These are phyloP conservation scores for Augiades crinisus DNA, from an alignment of 2,888 invertebrate genomes.

Conservation along the genomic window DNA sequence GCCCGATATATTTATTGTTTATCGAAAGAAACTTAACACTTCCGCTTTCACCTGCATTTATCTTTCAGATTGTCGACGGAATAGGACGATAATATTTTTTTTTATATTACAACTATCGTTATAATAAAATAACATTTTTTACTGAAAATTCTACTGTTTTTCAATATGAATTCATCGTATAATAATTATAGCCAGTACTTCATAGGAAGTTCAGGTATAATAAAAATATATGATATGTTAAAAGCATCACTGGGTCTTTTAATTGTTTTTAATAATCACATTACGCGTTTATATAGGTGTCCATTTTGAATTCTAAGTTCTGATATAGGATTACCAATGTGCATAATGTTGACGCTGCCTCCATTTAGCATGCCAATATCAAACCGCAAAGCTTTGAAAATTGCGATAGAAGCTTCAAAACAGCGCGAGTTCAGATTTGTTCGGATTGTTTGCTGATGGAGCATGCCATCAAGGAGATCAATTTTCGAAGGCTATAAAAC, in stretches of 20 bases:
- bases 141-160: no score
- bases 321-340: neutral
- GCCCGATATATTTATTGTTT: neutral
- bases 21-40: neutral
- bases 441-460: neutral
- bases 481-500: neutral
- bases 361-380: neutral
- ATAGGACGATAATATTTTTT: neutral
- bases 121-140: no score
- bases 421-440: neutral
- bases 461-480: neutral
- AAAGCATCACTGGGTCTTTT: neutral
- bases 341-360: neutral
- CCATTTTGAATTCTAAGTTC: neutral
- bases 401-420: constrained; percentile 1
- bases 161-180: neutral
- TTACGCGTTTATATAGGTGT: neutral
- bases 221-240: neutral
- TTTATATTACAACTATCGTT: neutral
- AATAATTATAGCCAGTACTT: no score
- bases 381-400: neutral
- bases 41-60: no score
- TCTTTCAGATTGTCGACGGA: no score
- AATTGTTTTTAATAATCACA: neutral
- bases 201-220: neutral